Evolutionary conservation across 2,888 invertebrate genomes (phyloP).

Genomic region (Phyllotreta cruciferae): DNA sequence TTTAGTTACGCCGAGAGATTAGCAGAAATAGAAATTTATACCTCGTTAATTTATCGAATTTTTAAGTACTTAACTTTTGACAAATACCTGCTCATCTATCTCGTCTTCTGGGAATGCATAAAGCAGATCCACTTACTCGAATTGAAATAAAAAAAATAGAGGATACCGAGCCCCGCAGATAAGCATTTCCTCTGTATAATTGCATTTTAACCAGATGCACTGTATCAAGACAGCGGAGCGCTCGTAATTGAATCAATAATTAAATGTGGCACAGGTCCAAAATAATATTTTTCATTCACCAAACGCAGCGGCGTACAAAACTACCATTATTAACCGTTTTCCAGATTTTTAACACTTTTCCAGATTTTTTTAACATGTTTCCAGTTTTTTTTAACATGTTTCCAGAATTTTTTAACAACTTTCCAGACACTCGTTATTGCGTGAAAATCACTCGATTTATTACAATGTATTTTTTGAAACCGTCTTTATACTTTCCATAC

Average conservation of each 20-base stretch:
- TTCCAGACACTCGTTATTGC: no score
- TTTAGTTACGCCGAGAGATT: no score
- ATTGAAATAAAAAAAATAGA: constrained; percentile 12
- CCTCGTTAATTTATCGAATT: no score
- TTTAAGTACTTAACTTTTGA: neutral
- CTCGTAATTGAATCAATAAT: constrained; percentile 40
- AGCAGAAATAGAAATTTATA: no score
- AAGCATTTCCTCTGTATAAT: constrained; percentile 37
- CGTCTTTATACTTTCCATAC: no score
- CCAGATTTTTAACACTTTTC: no score
- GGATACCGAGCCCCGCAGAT: constrained; percentile 16
- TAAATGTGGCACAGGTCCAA: constrained; percentile 37
- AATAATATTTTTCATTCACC: constrained; percentile 34
- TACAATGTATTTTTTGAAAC: no score
- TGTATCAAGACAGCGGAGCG: constrained; percentile 28
- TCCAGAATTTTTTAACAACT: no score
- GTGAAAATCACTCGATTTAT: no score
- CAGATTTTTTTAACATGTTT: no score
- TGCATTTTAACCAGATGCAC: constrained; percentile 39
- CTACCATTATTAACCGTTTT: no score
- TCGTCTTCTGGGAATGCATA: constrained; percentile 5
- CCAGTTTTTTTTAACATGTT: no score
- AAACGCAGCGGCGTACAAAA: constrained; percentile 11
- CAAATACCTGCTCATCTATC: constrained; percentile 12
- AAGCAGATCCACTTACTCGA: constrained; percentile 15